Evolutionary conservation across 2,888 invertebrate species (phyloP), one percentile per base, ranked within the genome.

Genomic region (Pharmacophagus antenor): DNA sequence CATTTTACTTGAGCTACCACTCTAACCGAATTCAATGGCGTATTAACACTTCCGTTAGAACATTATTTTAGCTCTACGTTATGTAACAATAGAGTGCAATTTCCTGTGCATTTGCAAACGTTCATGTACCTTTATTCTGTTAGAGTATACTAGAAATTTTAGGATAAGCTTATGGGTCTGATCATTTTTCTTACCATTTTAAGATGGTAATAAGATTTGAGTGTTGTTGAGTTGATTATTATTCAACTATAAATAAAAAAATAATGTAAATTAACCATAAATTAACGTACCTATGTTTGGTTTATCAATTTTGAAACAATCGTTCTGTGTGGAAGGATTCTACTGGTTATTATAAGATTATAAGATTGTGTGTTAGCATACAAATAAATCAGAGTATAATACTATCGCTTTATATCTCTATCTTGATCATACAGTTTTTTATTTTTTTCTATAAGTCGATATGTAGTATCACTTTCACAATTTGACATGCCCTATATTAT

Each of bases 1-100:
- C 85, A 88, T 85, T 89, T 87, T 87, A 85, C 85, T 87, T 82
- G 83, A 85, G 84, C 85, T 85, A 79, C 76, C 77, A 74, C 71
- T 68, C 65, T 67, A 68, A 65, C 74, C 70, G 65, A 68, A 67
- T 76, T 67, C 73, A 79, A 82, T 70, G 78, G 66, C 80, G 67
- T 79, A 84, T 78, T 70, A 76, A 69, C 76, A 72, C 67, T 71
- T 69, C 65, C 59, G 60, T 58, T 59, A 55, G 63, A 72, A 76
- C 73, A 66, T 67, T 71, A 74, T 50, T 56, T 46, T 50, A 8
- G 17, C 52, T 41, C 41, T 64, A 60, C 0, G 0, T n/a, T 17
- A 61, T 72, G 72, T 25, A 18, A 20, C 47, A 8, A 72, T 81
- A 82, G 70, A 77, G 82, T 63, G 65, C 65, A 72, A 67, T 77